Evolutionary conservation across 2,888 invertebrate species (phyloP), one percentile per base, ranked within the genome.

Genomic region (Mayetiola destructor): DNA sequence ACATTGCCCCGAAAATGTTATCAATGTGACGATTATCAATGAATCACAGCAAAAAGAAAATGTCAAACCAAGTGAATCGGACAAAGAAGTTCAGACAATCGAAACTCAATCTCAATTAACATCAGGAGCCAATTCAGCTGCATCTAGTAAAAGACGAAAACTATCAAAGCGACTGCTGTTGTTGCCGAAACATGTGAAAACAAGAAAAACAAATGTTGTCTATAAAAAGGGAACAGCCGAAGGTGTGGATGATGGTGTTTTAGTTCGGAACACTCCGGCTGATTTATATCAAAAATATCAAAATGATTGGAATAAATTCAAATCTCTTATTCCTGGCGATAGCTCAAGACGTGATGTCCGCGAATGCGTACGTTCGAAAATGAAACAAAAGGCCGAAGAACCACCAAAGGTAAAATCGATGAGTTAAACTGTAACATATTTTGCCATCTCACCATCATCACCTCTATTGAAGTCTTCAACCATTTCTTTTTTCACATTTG

Each of bases 231-330:
- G 48, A 5, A 8, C 2, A n/a, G 14, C 16, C n/a, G 16, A 6
- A 14, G 42, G 32, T 32, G 32, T 12, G 8, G 12, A 10, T 2
- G 23, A 27, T 27, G 48, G 48, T n/a, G 48, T 48, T 14, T 27
- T 48, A 5, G n/a, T 48, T 48, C 48, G 48, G 27, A 48, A 48
- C 27, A 48, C 48, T 5, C 54, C 54, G 35, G 35, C 35, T 2
- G 54, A 54, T 54, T 70, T 87, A 18, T 88, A 87, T 65, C 86
- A 88, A 62, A 80, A 84, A 63, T 88, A 88, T 66, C 80, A 82
- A 63, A 74, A 77, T 32, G 74, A 82, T 63, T 88, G 88, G 88
- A 79, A 79, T 21, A 80, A 81, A 64, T 80, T 83, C 60, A 83
- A 84, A 64, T 61, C 73, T 0, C 76, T 77, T 68, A 77, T 88